Conservation (phyloP, 2,797 vertebrate genomes). For the Pyrocephalus nanus region DNA sequence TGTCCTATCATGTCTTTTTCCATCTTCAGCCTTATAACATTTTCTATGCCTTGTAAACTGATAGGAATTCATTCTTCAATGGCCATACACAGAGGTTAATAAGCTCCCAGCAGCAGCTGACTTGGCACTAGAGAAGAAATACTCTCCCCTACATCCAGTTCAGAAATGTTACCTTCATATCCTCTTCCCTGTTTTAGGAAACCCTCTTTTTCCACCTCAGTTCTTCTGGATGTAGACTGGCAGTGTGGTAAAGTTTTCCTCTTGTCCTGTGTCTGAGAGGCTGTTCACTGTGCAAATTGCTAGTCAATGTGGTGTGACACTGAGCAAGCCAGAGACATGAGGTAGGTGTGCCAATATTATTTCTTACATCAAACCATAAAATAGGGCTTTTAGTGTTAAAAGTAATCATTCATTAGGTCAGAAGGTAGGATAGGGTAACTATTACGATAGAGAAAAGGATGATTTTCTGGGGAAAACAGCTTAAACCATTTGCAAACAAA, state of each 20-base stretch:
- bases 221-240: background rate
- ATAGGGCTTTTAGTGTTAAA: background rate
- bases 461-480: background rate
- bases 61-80: conserved; percentile 50
- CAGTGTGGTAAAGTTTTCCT: background rate
- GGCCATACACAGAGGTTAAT: conserved; percentile 53
- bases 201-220: background rate
- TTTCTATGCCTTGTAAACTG: conserved; percentile 52
- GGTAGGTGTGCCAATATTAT: background rate
- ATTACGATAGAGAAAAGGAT: background rate
- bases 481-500: background rate
- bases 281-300: background rate
- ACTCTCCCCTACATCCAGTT: background rate
- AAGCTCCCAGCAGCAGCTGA: conserved; percentile 58
- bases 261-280: background rate
- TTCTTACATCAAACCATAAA: background rate
- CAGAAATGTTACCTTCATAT: conserved; percentile 49
- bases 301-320: background rate
- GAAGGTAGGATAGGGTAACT: background rate
- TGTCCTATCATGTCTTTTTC: conserved; percentile 55
- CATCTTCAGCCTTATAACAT: conserved; percentile 37
- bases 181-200: conserved; percentile 22
- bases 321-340: background rate
- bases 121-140: conserved; percentile 46
- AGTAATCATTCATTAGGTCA: background rate